Base-by-base conservation (phyloP, 2,797 vertebrate genomes). In the Microchirus variegatus region DNA sequence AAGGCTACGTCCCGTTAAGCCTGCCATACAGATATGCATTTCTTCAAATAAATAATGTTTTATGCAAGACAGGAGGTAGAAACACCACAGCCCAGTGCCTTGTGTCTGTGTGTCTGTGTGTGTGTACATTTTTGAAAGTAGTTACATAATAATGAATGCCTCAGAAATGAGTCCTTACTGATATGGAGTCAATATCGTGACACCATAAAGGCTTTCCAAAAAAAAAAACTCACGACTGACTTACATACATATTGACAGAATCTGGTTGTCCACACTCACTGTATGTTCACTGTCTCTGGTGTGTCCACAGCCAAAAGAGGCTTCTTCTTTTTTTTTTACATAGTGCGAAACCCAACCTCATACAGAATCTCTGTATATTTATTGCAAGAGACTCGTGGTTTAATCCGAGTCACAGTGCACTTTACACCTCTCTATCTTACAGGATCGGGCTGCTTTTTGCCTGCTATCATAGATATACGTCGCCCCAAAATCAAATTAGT, bases 21-120 rank as follows among this genome's bases (percentile, higher is more conserved):
- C 87, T 77, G 82, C 59, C 81, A 87, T 89, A 86, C 80, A 85
- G 67, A 83, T 88, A 83, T 76, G 83, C 79, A 78, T 87, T 79
- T 90, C 61, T 75, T 81, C 48, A 88, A 88, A 87, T 90, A 81
- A 84, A 89, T 89, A 74, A 80, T 70, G 61, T 76, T 77, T 82
- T 82, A 77, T 85, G 84, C 90, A 93, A 88, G 82, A 91, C 85
- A 90, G 82, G 92, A 93, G 92, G 90, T 94, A 92, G 91, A 92
- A 91, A 90, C 85, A 86, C 83, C 85, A 86, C 83, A 81, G 74
- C 82, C 88, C 71, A 75, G 81, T 89, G 80, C 70, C 75, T 82
- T 81, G 61, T 73, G 69, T 51, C 7, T 67, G 53, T 75, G 54
- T 81, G 47, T 70, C 63, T 18, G 16, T 81, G 47, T 70, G 64